These are phyloP conservation scores for Grus americana DNA, from an alignment of 2,113 vertebrate species.

Conservation along the genomic window DNA sequence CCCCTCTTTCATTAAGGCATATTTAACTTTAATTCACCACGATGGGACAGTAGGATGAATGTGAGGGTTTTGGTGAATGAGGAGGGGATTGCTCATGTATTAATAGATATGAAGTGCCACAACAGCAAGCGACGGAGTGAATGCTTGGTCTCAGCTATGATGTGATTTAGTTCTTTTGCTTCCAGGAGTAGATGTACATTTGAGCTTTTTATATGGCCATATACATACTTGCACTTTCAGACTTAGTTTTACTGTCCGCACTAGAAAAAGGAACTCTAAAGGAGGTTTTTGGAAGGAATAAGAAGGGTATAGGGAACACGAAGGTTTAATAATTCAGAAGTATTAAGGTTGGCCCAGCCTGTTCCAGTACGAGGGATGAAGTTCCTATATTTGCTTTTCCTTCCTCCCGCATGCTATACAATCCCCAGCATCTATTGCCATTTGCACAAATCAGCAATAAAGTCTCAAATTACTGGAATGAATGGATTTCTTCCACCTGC, in stretches of 20 bases:
- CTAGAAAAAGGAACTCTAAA: background rate
- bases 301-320: background rate
- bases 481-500: background rate
- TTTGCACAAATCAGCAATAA: background rate
- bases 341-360: background rate
- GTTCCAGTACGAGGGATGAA: background rate
- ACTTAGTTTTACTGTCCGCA: background rate
- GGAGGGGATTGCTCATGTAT: background rate
- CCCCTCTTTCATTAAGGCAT: constrained; percentile 7
- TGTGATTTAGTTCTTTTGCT: background rate
- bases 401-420: background rate
- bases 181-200: background rate
- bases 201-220: background rate
- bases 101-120: background rate
- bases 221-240: background rate
- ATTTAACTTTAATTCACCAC: background rate
- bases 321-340: background rate
- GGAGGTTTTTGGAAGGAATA: background rate
- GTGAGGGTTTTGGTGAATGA: background rate
- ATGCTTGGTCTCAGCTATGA: fast-evolving
- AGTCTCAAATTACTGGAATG: background rate
- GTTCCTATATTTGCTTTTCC: background rate
- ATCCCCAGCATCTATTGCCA: background rate
- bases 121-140: background rate
- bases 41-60: background rate